Percentiles rank a stretch among this genome's conserved stretches.
phyloP scores from a whole-genome alignment of 2,113 vertebrate species.

The Sorex araneus region DNA sequence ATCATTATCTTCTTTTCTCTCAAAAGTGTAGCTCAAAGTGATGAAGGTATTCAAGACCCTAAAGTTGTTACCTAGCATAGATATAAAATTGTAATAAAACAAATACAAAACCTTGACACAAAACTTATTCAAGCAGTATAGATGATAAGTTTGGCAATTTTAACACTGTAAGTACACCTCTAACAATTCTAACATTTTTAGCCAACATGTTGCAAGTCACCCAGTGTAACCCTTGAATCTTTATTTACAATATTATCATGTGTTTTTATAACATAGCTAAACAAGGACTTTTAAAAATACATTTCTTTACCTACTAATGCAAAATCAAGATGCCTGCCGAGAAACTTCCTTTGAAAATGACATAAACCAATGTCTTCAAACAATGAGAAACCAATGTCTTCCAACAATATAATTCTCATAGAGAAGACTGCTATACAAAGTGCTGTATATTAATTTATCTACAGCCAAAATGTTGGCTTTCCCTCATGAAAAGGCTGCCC shows the following conservation, averaged over 20 bases:
- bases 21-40: not conserved
- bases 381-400: constrained; percentile 3
- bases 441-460: not conserved
- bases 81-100: not conserved
- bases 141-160: not conserved
- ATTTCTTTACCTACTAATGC: not conserved
- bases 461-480: constrained; percentile 40
- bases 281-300: not conserved
- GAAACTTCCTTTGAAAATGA: constrained; percentile 44
- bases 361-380: constrained; percentile 38
- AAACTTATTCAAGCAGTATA: not conserved
- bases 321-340: constrained; percentile 45
- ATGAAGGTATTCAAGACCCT: not conserved
- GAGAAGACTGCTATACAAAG: constrained; percentile 45
- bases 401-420: not conserved
- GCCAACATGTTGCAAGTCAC: not conserved
- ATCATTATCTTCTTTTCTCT: not conserved
- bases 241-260: not conserved
- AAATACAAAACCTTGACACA: not conserved
- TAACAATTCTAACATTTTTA: not conserved
- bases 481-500: constrained; percentile 47
- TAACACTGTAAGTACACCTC: not conserved
- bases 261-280: constrained; percentile 13
- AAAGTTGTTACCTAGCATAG: not conserved
- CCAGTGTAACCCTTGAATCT: constrained; percentile 6